Evolutionary conservation across 2,888 invertebrate species (phyloP), one percentile per base, ranked within the genome.

Genomic region (Seladonia tumulorum): DNA sequence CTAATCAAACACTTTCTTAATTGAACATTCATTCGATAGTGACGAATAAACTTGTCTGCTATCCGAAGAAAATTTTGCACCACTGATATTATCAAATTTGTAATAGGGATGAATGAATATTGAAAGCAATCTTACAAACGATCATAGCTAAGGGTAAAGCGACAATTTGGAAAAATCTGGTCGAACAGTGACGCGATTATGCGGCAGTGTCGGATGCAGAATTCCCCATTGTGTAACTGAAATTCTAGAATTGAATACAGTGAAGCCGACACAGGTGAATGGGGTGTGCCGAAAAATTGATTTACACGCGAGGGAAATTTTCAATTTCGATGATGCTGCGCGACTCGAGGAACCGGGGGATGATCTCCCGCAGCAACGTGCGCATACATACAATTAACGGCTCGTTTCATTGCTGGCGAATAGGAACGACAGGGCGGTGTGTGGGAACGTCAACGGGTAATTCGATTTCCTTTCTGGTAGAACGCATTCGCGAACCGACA

Each of bases 401-500:
- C 66, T 73, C 79, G 70, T 68, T 42, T 22, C 57, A 42, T 57
- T 16, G 16, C n/a, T 29, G 42, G 73, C 16, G 42, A 75, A 70
- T 53, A 57, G 39, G 60, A 53, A 35, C 22, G 73, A 29, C 72
- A 49, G 68, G 76, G 39, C 72, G 73, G 25, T n/a, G 60, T 29
- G 49, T 47, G 72, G 87, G 88, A 88, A 89, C 85, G 86, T 88
- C 83, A 83, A 72, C 79, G 85, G 25, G 73, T 79, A 79, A 85
- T 85, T 84, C 79, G 88, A 85, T 85, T 85, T 85, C 73, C 63
- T 57, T 71, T 77, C 77, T 45, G 79, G 71, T 42, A 45, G 53
- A 49, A 72, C 66, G 80, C 76, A 39, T 71, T 71, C 49, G 53
- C 71, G 79, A 84, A 42, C 68, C 85, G 79, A 29, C 25, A 42